Evolutionary conservation across 2,888 invertebrate species (phyloP).

Genomic region (Patella ulyssiponensis): DNA sequence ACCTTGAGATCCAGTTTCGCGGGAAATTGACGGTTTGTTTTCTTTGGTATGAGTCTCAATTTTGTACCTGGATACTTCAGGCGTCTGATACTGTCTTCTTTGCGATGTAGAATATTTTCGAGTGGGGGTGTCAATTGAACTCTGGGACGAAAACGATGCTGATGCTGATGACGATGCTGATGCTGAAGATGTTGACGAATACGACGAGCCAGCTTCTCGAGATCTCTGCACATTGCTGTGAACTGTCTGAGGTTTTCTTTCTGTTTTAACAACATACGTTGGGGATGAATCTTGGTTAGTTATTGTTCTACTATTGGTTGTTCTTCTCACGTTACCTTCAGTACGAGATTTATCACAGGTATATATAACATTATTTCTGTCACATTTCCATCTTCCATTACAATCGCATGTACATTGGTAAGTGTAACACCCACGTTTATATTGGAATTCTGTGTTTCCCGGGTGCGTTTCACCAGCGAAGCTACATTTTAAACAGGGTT

Average conservation of each 20-base stretch:
- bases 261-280: neutral
- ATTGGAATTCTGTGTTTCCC: conserved; percentile 46
- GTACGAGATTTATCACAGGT: conserved; percentile 28
- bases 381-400: conserved; percentile 40
- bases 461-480: conserved; percentile 45
- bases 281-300: neutral
- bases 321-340: neutral
- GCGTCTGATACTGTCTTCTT: no score
- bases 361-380: conserved; percentile 31
- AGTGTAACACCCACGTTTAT: conserved; percentile 47
- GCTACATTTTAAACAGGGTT: conserved; percentile 47
- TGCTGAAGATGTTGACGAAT: no score
- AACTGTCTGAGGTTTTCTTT: neutral
- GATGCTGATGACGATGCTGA: no score
- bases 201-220: no score
- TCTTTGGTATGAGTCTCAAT: no score
- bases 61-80: no score
- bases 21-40: no score
- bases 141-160: no score
- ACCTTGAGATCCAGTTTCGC: no score
- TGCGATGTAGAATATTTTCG: no score
- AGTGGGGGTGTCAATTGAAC: no score
- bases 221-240: neutral
- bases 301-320: conserved; percentile 4
- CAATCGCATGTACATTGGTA: conserved; percentile 41